A percentile compares a stretch with the other conserved stretches of the same genome.
phyloP scores from a whole-genome alignment of 2,113 vertebrate genomes.

The Myodes glareolus region DNA sequence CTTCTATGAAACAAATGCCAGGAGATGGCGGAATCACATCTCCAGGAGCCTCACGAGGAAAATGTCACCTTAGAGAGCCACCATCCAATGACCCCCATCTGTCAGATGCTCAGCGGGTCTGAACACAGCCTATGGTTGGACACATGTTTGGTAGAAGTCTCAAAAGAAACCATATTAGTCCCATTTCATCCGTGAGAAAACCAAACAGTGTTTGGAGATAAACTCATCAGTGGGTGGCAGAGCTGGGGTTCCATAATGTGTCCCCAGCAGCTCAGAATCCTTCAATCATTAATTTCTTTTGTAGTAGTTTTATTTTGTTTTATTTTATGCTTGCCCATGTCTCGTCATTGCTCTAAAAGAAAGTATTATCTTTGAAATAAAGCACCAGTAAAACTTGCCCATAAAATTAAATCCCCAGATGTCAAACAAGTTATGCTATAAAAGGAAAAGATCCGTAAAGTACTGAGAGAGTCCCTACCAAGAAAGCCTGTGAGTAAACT shows the following conservation, averaged over 20 bases:
- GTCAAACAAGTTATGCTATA: not conserved
- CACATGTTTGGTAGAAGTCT: not conserved
- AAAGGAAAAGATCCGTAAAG: not conserved
- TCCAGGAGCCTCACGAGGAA: not conserved
- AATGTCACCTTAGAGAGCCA: not conserved
- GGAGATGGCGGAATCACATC: not conserved
- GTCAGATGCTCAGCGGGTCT: accelerated
- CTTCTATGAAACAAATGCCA: not conserved
- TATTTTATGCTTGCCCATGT: not conserved
- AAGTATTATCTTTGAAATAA: not conserved
- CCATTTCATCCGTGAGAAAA: not conserved
- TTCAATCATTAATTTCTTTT: not conserved
- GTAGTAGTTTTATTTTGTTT: not conserved
- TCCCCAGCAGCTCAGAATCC: not conserved
- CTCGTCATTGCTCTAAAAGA: not conserved
- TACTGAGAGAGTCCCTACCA: not conserved
- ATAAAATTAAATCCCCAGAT: constrained; percentile 11
- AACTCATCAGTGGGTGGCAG: accelerated
- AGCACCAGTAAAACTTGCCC: not conserved
- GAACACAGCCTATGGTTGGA: not conserved
- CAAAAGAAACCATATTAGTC: not conserved
- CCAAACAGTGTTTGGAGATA: not conserved
- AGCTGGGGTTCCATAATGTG: not conserved
- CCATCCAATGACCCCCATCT: not conserved
- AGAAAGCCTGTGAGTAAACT: not conserved